Percentiles rank a stretch among this genome's conserved stretches.
Evolutionary conservation across 2,888 invertebrate species (phyloP).

Genomic region (Smittia sp.): DNA sequence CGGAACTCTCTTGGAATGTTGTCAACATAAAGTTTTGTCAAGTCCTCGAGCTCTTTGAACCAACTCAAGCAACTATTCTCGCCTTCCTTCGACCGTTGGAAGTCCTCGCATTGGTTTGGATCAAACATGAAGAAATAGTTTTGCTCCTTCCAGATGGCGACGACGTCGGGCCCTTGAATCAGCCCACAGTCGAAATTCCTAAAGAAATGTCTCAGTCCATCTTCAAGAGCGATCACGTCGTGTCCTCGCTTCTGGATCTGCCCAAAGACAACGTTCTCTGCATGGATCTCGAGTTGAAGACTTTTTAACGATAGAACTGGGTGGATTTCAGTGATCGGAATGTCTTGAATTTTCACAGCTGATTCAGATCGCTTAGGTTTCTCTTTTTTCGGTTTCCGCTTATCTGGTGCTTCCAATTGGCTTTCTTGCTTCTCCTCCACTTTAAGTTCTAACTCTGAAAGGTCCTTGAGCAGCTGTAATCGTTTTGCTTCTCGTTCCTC

Average conservation of each 20-base stretch:
- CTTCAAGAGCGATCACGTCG: conserved; percentile 49
- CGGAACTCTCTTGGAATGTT: conserved; percentile 49
- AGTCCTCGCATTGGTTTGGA: conserved; percentile 52
- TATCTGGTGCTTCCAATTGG: background rate
- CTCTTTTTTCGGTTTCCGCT: background rate
- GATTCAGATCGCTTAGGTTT: background rate
- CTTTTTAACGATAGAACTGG: conserved; percentile 40
- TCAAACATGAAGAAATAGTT: conserved; percentile 54
- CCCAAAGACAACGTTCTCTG: conserved; percentile 49
- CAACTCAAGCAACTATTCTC: conserved; percentile 52
- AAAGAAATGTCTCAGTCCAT: conserved; percentile 51
- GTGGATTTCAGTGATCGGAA: conserved; percentile 32
- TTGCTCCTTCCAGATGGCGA: conserved; percentile 54
- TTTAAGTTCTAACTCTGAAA: background rate
- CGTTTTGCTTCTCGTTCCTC: background rate
- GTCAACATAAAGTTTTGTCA: conserved; percentile 50
- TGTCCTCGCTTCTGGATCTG: conserved; percentile 47
- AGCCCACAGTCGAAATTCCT: conserved; percentile 50
- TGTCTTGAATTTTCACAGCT: background rate
- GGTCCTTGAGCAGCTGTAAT: background rate
- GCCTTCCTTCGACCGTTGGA: conserved; percentile 41
- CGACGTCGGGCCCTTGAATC: conserved; percentile 50
- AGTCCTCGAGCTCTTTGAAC: conserved; percentile 49
- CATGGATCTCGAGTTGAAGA: conserved; percentile 41
- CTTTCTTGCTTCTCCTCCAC: background rate